Base-by-base conservation (phyloP, 1,140 invertebrate species). In the Brachionus koreanus region DNA sequence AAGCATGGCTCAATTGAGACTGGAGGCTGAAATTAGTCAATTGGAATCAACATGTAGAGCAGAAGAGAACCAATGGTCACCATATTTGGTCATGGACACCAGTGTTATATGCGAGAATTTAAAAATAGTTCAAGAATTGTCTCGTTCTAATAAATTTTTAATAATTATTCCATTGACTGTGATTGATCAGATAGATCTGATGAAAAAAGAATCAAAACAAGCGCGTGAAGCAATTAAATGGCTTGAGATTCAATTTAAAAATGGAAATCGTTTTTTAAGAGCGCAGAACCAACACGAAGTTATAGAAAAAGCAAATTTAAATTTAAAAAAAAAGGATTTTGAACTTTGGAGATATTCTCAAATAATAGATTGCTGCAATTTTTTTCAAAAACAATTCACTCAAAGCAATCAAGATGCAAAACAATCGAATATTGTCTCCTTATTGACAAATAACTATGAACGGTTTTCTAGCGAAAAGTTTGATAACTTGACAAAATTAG, bases 141-240 rank as follows among this genome's bases (percentile, higher is more conserved):
- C 94, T 5, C 90, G 90, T 84, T 90, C 92, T 0, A 92, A 92
- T 81, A 92, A 92, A 85, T 93, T 94, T 85, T 92, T 95, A 82
- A 89, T 95, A 35, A 89, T 95, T 23, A 92, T 95, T 83, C 94
- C 94, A 4, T 90, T 91, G 85, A 91, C 92, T 85, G 94, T 96
- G 52, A 91, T 96, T 75, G 93, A 93, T 84, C 92, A 92, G 63
- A 88, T 96, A 85, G 94, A 96, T 86, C 92, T 93, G 81, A 87
- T 94, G 72, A 96, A 97, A 88, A 92, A 92, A 91, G 85, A 92
- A 90, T 90, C 87, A 84, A 90, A 84, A 77, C 91, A 92, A 84
- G 94, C 94, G 0, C 90, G 95, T 67, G 94, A 95, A 86, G 94
- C 93, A 2, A 96, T 95, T 72, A 92, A 95, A 83, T 96, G 95